Conservation (phyloP, 2,113 vertebrate species). For the Shinisaurus crocodilurus region DNA sequence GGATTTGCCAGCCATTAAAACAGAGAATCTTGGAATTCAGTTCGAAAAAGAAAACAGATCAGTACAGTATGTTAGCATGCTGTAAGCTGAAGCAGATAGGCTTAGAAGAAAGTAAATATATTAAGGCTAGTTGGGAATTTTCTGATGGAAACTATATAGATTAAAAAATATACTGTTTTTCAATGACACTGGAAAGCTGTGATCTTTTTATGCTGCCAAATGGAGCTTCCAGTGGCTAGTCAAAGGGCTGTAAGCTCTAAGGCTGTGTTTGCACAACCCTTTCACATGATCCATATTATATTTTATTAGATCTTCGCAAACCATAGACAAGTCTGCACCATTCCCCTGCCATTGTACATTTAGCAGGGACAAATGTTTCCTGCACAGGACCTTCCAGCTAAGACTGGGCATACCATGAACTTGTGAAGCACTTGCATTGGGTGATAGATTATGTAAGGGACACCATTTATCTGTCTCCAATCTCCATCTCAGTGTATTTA, state of each 20-base stretch:
- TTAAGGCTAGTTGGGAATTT: conserved; percentile 11
- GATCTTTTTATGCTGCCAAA: background rate
- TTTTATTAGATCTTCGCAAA: background rate
- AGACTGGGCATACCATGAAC: background rate
- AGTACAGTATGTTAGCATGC: background rate
- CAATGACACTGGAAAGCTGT: background rate
- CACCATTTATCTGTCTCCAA: background rate
- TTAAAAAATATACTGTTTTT: background rate
- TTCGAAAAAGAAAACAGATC: background rate
- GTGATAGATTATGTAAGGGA: background rate
- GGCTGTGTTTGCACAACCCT: background rate
- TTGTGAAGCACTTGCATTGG: background rate
- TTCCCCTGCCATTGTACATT: background rate
- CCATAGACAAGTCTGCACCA: background rate
- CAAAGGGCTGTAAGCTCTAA: background rate
- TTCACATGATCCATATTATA: background rate
- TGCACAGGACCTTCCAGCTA: background rate
- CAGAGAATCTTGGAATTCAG: conserved; percentile 2
- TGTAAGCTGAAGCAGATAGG: background rate
- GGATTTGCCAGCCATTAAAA: background rate
- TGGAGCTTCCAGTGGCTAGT: background rate
- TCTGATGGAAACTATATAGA: conserved; percentile 22
- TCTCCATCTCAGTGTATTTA: background rate
- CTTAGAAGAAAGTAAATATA: background rate
- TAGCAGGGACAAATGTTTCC: background rate